Evolutionary conservation across 1,140 invertebrate species (phyloP).

Genomic region (Phthorimaea operculella): DNA sequence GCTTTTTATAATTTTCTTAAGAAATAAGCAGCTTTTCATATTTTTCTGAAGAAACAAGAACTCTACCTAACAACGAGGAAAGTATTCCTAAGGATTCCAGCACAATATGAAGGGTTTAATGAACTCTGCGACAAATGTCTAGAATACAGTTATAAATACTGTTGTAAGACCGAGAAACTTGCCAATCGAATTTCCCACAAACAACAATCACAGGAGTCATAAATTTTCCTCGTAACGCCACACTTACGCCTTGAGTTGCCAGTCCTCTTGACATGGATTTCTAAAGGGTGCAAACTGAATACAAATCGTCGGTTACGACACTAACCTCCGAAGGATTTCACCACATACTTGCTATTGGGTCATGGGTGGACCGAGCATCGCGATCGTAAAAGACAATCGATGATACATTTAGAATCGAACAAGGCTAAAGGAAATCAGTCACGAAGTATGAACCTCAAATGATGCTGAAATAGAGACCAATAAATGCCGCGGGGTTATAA

Average conservation of each 20-base stretch:
- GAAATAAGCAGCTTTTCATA: too few species aligned
- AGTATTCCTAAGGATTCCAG: too few species aligned
- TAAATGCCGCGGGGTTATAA: too few species aligned
- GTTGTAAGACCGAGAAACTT: not conserved
- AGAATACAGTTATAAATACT: too few species aligned
- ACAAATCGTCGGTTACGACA: conserved; percentile 56
- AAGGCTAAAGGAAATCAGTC: not conserved
- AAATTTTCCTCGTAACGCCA: conserved; percentile 53
- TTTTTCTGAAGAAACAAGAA: too few species aligned
- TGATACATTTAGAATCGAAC: not conserved
- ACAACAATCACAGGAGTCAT: conserved; percentile 23
- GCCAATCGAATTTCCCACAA: conserved; percentile 16
- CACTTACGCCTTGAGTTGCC: conserved; percentile 35
- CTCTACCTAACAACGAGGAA: too few species aligned
- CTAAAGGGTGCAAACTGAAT: conserved; percentile 54
- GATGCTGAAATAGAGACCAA: too few species aligned
- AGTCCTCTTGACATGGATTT: conserved; percentile 65
- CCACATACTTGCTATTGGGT: conserved; percentile 53
- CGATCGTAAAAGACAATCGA: conserved; percentile 5
- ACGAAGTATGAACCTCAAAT: too few species aligned
- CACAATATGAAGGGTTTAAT: too few species aligned
- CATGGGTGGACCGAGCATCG: conserved; percentile 41
- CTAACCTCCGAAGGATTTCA: conserved; percentile 57
- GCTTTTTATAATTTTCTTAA: too few species aligned
- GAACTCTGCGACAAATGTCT: too few species aligned